Percentiles rank a stretch among this genome's conserved stretches.
Conservation (phyloP, 2,113 vertebrate species). For the Leptobrachium leishanense region DNA sequence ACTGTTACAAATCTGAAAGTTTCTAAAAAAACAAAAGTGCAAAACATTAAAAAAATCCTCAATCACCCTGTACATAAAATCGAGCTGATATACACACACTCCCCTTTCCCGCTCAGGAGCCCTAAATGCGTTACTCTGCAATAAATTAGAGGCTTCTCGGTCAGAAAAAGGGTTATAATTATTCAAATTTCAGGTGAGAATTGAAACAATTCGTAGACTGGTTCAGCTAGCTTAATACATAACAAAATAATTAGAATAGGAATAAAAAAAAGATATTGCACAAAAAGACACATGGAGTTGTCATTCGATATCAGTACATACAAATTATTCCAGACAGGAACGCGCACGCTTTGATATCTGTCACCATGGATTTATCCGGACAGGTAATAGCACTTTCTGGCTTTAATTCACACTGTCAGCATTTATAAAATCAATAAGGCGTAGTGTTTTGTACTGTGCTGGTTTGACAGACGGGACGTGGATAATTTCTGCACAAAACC, state of each 20-base stretch:
- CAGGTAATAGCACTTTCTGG: background rate
- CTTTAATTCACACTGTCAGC: background rate
- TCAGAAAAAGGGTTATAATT: constrained; percentile 50
- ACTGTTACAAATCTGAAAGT: constrained; percentile 82
- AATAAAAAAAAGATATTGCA: constrained; percentile 66
- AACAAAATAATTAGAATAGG: constrained; percentile 48
- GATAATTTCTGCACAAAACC: too few species aligned
- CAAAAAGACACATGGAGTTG: constrained; percentile 65
- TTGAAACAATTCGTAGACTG: constrained; percentile 58
- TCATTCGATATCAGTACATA: constrained; percentile 58
- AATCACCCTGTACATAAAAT: constrained; percentile 92
- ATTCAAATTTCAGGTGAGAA: constrained; percentile 55
- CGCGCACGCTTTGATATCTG: background rate
- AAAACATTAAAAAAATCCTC: constrained; percentile 77
- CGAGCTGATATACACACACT: constrained; percentile 85
- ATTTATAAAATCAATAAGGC: background rate
- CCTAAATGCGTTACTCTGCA: background rate
- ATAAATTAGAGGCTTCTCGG: background rate
- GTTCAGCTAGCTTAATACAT: constrained; percentile 60
- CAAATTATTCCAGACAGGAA: constrained; percentile 54
- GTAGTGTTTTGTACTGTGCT: background rate
- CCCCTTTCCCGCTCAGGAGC: constrained; percentile 8
- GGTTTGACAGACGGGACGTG: too few species aligned
- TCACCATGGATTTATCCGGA: background rate
- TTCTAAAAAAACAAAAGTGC: constrained; percentile 89